A percentile compares a stretch with the other conserved stretches of the same genome.
Conservation (phyloP, 2,113 vertebrate genomes). For the Engraulis encrasicolus region DNA sequence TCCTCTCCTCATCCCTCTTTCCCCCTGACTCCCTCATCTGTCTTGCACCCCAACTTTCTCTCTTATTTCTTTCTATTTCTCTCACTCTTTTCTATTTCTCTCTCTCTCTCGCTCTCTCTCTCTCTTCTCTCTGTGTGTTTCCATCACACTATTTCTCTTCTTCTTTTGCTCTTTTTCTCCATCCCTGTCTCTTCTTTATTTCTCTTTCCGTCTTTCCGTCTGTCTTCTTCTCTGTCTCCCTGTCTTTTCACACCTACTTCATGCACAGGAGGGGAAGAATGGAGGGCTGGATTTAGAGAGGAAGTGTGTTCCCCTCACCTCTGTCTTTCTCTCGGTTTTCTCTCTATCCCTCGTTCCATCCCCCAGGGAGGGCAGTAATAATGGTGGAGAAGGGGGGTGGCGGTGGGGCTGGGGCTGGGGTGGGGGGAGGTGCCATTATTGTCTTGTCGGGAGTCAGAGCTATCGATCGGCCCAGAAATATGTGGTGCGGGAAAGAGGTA, state of each 20-base stretch:
- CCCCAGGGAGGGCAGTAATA: constrained; percentile 88
- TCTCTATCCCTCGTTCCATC: constrained; percentile 44
- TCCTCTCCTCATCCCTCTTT: constrained; percentile 44
- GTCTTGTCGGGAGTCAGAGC: constrained; percentile 97
- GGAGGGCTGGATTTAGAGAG: constrained; percentile 58
- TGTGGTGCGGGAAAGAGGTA: constrained; percentile 93
- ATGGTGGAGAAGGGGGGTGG: constrained; percentile 72
- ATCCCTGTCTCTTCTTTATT: constrained; percentile 45
- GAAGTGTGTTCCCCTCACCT: constrained; percentile 64
- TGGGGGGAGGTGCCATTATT: constrained; percentile 91
- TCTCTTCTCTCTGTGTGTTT: neutral
- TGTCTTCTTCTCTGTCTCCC: constrained; percentile 12
- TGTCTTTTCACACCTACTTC: constrained; percentile 47
- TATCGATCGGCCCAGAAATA: constrained; percentile 96
- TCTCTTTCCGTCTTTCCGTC: neutral
- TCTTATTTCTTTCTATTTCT: neutral
- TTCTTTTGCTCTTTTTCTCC: constrained; percentile 10
- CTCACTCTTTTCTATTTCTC: neutral
- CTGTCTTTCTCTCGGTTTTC: constrained; percentile 61
- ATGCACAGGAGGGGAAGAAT: constrained; percentile 40
- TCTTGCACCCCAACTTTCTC: constrained; percentile 31
- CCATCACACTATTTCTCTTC: neutral
- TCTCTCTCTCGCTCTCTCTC: constrained; percentile 26
- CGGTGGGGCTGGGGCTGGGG: too few species aligned
- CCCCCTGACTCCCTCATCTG: constrained; percentile 45